Percentiles rank a stretch among this genome's conserved stretches.
phyloP scores from a whole-genome alignment of 2,888 invertebrate genomes.

The Troglohyphantes excavatus region DNA sequence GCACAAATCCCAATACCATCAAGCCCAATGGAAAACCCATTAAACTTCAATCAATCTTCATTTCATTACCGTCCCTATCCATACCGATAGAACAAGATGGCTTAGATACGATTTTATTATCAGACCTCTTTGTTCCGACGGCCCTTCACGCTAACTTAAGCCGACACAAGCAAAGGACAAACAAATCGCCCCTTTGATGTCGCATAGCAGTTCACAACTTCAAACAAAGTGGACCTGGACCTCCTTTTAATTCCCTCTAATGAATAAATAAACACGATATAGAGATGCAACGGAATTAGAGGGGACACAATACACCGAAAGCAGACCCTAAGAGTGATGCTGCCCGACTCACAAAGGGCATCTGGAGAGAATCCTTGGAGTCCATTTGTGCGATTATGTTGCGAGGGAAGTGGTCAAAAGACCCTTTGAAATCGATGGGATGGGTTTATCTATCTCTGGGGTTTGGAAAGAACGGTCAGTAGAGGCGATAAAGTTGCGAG shows the following conservation, averaged over 20 bases:
- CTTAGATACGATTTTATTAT: constrained; percentile 43
- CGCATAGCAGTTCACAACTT: constrained; percentile 57
- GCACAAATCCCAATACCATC: background rate
- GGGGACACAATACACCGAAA: background rate
- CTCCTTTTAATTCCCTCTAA: constrained; percentile 44
- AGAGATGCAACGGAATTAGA: constrained; percentile 27
- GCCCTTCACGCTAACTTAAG: background rate
- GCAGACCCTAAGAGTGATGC: constrained; percentile 19
- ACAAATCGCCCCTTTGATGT: constrained; percentile 68
- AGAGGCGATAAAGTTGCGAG: no score
- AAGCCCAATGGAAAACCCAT: constrained; percentile 5
- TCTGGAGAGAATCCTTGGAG: constrained; percentile 33
- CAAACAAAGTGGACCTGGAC: constrained; percentile 40
- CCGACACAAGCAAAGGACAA: constrained; percentile 42
- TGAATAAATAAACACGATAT: constrained; percentile 55
- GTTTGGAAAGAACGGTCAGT: no score
- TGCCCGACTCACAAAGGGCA: constrained; percentile 32
- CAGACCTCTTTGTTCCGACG: constrained; percentile 36
- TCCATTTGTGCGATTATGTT: constrained; percentile 57
- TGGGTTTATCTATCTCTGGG: background rate
- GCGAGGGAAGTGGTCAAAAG: background rate
- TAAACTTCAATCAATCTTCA: constrained; percentile 23
- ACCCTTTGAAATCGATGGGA: constrained; percentile 16
- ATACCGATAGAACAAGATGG: background rate
- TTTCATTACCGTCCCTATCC: background rate